These are phyloP conservation scores for Leptinotarsa tumamoca DNA, from an alignment of 2,888 invertebrate genomes.

Conservation along the genomic window DNA sequence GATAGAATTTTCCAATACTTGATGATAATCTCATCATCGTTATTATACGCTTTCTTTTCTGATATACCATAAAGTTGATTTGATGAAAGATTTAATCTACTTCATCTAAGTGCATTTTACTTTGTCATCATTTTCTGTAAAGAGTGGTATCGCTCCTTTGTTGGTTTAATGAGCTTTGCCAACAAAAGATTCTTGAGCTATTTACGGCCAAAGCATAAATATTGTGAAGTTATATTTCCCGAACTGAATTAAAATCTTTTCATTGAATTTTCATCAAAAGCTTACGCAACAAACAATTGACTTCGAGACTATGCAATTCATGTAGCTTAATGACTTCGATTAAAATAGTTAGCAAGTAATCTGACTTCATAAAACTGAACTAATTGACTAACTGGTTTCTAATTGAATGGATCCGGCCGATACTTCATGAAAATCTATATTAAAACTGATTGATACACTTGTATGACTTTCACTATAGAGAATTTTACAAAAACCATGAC, in stretches of 20 bases:
- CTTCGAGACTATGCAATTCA: no score
- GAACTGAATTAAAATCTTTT: conserved; percentile 31
- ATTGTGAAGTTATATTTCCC: conserved; percentile 29
- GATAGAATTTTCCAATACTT: no score
- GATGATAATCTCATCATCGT: no score
- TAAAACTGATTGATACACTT: no score
- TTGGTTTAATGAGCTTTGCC: background rate
- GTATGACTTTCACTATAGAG: no score
- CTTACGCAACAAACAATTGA: background rate
- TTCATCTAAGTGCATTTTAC: no score
- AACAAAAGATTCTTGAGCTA: background rate
- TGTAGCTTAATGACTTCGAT: background rate
- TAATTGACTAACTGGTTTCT: background rate
- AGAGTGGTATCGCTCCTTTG: background rate
- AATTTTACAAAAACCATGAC: no score
- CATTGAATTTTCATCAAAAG: conserved; percentile 31
- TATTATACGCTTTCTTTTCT: no score
- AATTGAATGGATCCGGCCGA: no score
- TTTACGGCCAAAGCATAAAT: conserved; percentile 15
- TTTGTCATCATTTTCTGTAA: background rate
- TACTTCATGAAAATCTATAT: no score
- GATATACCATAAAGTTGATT: no score
- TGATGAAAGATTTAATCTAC: background rate
- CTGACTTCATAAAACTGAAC: background rate
- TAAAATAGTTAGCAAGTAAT: background rate